Evolutionary conservation across 92 coral and sea anemone genomes (phyloP).

Genomic region (Scolanthus callimorphus): DNA sequence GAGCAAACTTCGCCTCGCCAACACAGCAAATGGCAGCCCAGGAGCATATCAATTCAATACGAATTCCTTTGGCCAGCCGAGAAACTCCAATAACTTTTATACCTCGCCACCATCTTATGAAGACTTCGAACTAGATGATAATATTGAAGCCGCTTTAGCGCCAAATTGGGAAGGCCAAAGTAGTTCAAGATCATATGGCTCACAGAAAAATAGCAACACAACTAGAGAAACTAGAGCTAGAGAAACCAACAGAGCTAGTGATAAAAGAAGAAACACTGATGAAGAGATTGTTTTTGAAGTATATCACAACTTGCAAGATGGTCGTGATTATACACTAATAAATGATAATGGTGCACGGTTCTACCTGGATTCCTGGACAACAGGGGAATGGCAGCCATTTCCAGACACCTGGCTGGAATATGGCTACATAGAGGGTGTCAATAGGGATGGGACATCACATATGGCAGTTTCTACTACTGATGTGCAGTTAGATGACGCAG

Average conservation of each 20-base stretch:
- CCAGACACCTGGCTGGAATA: constrained; percentile 70
- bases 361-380: constrained; percentile 71
- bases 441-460: constrained; percentile 14
- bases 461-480: constrained; percentile 25
- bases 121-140: constrained; percentile 24
- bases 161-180: constrained; percentile 1
- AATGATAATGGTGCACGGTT: constrained; percentile 63
- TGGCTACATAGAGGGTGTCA: constrained; percentile 52
- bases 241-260: not conserved
- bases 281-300: constrained; percentile 75
- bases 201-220: not conserved
- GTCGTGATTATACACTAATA: constrained; percentile 58
- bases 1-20: too few relatives aligned
- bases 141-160: constrained; percentile 35
- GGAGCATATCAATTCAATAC: too few relatives aligned
- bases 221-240: not conserved
- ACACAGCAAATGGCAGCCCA: too few relatives aligned
- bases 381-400: constrained; percentile 81
- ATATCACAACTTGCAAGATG: constrained; percentile 36
- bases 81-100: too few relatives aligned
- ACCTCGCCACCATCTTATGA: too few relatives aligned
- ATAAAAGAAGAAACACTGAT: not conserved
- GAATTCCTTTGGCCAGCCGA: too few relatives aligned
- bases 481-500: constrained; percentile 7
- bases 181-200: not conserved